Percentiles rank a stretch among this genome's conserved stretches.
These are phyloP conservation scores for Leptinotarsa defecta DNA, from an alignment of 1,140 invertebrate species.

Conservation along the genomic window DNA sequence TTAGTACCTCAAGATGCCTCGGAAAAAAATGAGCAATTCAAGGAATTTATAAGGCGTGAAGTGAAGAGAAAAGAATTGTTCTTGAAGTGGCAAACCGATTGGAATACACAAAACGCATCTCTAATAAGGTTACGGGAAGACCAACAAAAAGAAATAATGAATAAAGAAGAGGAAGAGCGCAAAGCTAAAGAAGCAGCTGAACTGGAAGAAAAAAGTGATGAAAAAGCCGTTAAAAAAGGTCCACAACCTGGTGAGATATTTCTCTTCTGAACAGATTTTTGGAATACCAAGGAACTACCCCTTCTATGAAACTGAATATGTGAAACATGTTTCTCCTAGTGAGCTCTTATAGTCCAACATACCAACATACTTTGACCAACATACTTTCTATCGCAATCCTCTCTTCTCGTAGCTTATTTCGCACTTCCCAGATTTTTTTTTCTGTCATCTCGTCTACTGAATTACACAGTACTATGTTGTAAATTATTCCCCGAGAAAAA, in stretches of 20 bases:
- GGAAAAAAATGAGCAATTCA: slow-evolving; percentile 18
- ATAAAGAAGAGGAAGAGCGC: slow-evolving; percentile 35
- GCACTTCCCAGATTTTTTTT: too few species aligned
- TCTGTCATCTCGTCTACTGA: too few species aligned
- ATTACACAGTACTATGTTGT: too few species aligned
- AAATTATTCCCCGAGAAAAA: too few species aligned
- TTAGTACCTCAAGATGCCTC: neutral
- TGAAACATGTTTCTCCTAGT: too few species aligned
- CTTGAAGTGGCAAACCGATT: slow-evolving; percentile 46
- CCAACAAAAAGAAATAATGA: slow-evolving; percentile 33
- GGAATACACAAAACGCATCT: slow-evolving; percentile 29
- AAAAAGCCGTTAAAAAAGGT: slow-evolving; percentile 27
- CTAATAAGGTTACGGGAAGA: slow-evolving; percentile 27
- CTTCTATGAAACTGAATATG: neutral
- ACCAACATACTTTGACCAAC: too few species aligned
- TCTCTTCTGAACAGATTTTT: neutral
- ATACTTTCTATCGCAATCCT: too few species aligned
- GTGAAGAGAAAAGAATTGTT: slow-evolving; percentile 45
- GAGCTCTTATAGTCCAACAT: neutral
- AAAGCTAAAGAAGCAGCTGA: slow-evolving; percentile 27
- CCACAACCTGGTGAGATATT: slow-evolving; percentile 34
- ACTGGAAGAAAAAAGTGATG: slow-evolving; percentile 27
- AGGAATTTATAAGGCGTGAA: slow-evolving; percentile 38
- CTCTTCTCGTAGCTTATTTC: too few species aligned
- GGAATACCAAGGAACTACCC: neutral